Conservation (phyloP, 2,113 vertebrate species). For the Oceanodroma tethys region DNA sequence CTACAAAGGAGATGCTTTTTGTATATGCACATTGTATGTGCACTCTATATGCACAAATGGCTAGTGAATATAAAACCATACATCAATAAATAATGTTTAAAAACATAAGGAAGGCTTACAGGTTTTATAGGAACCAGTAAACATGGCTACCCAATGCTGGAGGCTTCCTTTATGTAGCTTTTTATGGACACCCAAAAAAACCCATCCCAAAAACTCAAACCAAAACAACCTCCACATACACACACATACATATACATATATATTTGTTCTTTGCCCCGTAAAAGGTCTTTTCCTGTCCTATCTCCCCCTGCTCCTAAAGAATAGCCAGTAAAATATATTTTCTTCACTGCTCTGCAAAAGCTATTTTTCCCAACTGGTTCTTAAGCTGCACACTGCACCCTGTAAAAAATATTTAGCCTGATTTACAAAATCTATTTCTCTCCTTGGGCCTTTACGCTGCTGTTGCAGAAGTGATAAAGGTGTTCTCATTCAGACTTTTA, state of each 20-base stretch:
- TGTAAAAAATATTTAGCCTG: conserved; percentile 51
- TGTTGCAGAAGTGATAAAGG: conserved; percentile 43
- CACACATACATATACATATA: too few species aligned
- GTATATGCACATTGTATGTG: too few species aligned
- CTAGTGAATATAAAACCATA: not conserved
- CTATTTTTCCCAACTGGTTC: not conserved
- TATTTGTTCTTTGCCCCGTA: not conserved
- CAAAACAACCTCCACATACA: not conserved
- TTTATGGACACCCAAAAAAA: not conserved
- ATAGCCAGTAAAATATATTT: not conserved
- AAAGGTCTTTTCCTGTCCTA: not conserved
- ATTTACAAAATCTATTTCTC: conserved; percentile 61
- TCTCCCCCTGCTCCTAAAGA: not conserved
- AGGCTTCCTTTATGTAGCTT: not conserved
- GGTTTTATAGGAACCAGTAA: not conserved
- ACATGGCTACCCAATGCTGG: not conserved
- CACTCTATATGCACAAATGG: not conserved
- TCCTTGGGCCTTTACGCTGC: conserved; percentile 31
- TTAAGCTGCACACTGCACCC: not conserved
- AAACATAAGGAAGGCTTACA: not conserved
- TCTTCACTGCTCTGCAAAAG: conserved; percentile 6
- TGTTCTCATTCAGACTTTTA: conserved; percentile 32
- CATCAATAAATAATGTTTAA: not conserved
- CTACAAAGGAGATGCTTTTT: not conserved
- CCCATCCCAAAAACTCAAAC: not conserved